Evolutionary conservation across 2,888 invertebrate species (phyloP), one percentile per base, ranked within the genome.

Genomic region (Disparrhopalites patrizii): DNA sequence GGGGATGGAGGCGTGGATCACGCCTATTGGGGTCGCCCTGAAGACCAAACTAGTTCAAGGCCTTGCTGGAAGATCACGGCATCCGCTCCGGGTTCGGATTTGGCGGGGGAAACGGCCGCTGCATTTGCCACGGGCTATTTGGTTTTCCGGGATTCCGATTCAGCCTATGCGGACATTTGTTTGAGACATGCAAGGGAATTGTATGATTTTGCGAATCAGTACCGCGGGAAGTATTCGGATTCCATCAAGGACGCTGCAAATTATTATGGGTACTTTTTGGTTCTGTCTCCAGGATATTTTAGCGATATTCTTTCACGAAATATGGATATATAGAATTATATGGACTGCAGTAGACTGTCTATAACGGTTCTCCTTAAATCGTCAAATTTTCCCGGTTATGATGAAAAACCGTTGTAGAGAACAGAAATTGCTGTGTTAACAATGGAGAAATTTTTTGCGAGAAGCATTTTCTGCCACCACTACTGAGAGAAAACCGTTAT

Each of bases 51-150:
- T 65, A 83, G 81, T 78, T 78, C 79, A 1, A 79, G 85, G 66
- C 85, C 85, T 1, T 81, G 84, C 3, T 83, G 81, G 76, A 84
- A 83, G 76, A 82, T 85, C 57, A 82, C 83, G 68, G 75, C 79
- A 13, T 77, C 81, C 30, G 81, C 82, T 75, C 85, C 85, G 66
- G 83, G 83, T 31, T 83, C 84, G 1, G 85, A 86, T 75, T 76
- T 85, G 18, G 85, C 85, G 1, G 85, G 82, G 0, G 85, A 85
- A 76, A 82, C 83, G 0, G 82, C 85, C 0, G 85, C 85, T 0
- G 83, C 85, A 3, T 77, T 85, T 57, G 83, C 85, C 1, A 82
- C 84, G 0, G 80, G 82, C 1, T 82, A 82, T 62, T 76, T 84
- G 15, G 80, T 83, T 1, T 85, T 78, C 74, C 78, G 64, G 10